Conservation (phyloP, 1,140 invertebrate genomes). For the Hyles euphorbiae region DNA sequence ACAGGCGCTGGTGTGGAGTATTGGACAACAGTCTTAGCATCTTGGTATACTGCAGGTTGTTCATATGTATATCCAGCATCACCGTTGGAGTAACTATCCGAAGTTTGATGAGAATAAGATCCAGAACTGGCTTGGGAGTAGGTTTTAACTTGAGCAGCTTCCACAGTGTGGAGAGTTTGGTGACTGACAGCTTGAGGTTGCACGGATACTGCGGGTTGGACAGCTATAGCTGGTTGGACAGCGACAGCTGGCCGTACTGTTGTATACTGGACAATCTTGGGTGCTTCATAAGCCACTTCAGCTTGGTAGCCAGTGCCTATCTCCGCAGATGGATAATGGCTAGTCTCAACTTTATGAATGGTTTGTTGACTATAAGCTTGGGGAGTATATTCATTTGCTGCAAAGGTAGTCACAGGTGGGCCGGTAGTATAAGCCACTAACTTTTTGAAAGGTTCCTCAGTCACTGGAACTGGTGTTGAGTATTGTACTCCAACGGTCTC, state of each 20-base stretch:
- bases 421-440: conserved; percentile 73
- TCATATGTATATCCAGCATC: conserved; percentile 31
- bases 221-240: conserved; percentile 21
- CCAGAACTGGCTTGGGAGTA: conserved; percentile 20
- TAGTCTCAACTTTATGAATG: conserved; percentile 45
- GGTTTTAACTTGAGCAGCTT: conserved; percentile 40
- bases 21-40: conserved; percentile 22
- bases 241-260: conserved; percentile 26
- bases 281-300: conserved; percentile 31
- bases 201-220: conserved; percentile 29
- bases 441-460: conserved; percentile 68
- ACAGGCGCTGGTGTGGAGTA: conserved; percentile 34
- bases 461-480: conserved; percentile 45
- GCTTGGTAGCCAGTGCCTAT: conserved; percentile 24
- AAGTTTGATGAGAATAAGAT: conserved; percentile 1
- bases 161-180: conserved; percentile 40
- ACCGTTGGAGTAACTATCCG: too few relatives aligned
- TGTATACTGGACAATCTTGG: conserved; percentile 37
- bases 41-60: conserved; percentile 31
- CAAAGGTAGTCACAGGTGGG: conserved; percentile 33
- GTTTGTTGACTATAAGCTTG: conserved; percentile 53
- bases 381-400: conserved; percentile 29
- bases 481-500: conserved; percentile 43
- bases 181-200: conserved; percentile 37
- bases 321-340: conserved; percentile 36